Evolutionary conservation across 2,113 vertebrate species (phyloP), one percentile per base, ranked within the genome.

Genomic region (Eulemur macaco): DNA sequence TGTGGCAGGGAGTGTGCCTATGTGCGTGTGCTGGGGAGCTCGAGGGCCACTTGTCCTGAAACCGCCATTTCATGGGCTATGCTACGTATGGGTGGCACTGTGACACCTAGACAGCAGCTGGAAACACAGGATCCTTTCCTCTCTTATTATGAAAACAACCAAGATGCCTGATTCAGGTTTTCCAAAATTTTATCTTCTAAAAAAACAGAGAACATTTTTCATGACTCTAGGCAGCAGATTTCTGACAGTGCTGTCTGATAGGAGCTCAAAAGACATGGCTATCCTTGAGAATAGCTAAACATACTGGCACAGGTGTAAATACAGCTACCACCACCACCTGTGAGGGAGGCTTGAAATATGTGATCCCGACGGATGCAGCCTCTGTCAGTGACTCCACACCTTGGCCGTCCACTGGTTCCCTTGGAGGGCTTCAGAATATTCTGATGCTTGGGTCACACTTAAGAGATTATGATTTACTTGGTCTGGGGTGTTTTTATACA

Each of bases 41-140:
- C 0, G 11, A 34, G 52, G 56, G 60, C 34, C 12, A 2, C 63
- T 73, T 25, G 63, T 34, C 76, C 1, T 0, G 3, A 10, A 4
- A 25, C 25, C 34, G 18, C 80, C 64, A 54, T 12, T 27, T 54
- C 54, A 45, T 0, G 13, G 50, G 50, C 20, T n/a, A 5, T 20
- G 58, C 37, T 20, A 15, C 4, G 29, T 29, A 23, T 42, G 39
- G 69, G 68, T 15, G 8, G 47, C 34, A 23, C 63, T 69, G 15
- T 23, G 18, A 39, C 5, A 52, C 42, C n/a, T 63, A 37, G 52
- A 34, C 21, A n/a, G 31, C 25, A 69, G 89, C 64, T 88, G 17
- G 54, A 94, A 63, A 92, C 4, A 20, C 1, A 71, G 31, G 45
- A 29, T 12, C 21, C 25, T 47, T 91, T 68, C 9, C 29, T 23